Evolutionary conservation across 2,797 vertebrate genomes (phyloP), one percentile per base, ranked within the genome.

Genomic region (Sebastes itinus): DNA sequence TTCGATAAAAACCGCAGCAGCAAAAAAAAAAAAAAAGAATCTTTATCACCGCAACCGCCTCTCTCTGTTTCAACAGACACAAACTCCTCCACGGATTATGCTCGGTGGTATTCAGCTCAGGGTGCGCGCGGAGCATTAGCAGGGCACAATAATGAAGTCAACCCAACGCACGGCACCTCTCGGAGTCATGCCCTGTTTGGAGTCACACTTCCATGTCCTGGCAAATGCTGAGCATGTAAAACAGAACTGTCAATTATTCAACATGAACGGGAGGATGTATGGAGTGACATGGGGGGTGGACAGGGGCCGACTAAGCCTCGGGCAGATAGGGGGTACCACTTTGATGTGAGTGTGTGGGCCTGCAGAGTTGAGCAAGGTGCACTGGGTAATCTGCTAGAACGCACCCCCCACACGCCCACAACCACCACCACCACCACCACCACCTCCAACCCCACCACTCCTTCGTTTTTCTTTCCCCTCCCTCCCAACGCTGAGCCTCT

Each of bases 211-310:
- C 92, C 94, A 94, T 95, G 92, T 95, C 94, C 92, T 92, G 92
- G 92, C 94, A 94, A 94, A 94, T 92, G 94, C 92, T 93, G 95
- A 94, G 95, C 94, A 95, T 95, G 95, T 95, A 95, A 95, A 95
- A 95, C 95, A 94, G 94, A 94, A 94, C 92, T 95, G 93, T 95
- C 94, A 95, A 94, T 95, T 95, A 95, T 95, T 94, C 94, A 95
- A 93, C 93, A 94, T 91, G 91, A 94, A 91, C 94, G 93, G 88
- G 92, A 94, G 94, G 93, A 94, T 94, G 95, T 93, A 94, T 94
- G 94, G 94, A 94, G 94, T 95, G 93, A 95, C 93, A 94, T 60
- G 89, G 93, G 91, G 92, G 92, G 93, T 93, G 93, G 94, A 95
- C 93, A 93, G 92, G 92, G 93, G 92, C 92, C 90, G 90, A 93